Evolutionary conservation across 2,797 vertebrate genomes (phyloP).

Genomic region (Pelobates cultripes): DNA sequence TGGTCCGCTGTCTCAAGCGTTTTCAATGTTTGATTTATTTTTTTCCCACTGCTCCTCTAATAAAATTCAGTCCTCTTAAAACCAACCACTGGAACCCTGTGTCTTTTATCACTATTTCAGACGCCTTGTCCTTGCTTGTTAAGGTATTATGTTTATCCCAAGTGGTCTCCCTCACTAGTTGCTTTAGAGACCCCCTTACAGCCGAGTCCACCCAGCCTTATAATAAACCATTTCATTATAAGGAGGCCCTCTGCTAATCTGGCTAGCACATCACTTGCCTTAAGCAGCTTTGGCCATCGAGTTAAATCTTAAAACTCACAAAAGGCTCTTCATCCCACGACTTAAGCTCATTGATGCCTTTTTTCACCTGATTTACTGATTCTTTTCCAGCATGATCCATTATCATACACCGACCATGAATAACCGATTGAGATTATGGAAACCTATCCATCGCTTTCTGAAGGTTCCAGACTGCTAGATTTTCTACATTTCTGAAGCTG

Average conservation of each 20-base stretch:
- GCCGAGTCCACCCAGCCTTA: not conserved
- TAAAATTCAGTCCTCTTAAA: not conserved
- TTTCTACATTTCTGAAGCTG: not conserved
- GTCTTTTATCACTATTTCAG: not conserved
- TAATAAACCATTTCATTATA: conserved; percentile 22
- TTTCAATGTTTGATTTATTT: not conserved
- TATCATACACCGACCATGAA: conserved; percentile 20
- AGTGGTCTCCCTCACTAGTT: not conserved
- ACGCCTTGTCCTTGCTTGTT: not conserved
- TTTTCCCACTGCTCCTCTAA: not conserved
- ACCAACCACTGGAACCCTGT: not conserved
- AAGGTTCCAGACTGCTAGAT: not conserved
- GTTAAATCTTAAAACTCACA: conserved; percentile 48
- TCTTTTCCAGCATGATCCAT: conserved; percentile 58
- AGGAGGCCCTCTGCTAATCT: conserved; percentile 26
- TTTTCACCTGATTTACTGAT: conserved; percentile 60
- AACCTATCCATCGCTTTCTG: not conserved
- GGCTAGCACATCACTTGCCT: conserved; percentile 38
- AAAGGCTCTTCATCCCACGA: conserved; percentile 51
- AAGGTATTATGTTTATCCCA: not conserved
- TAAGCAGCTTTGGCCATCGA: conserved; percentile 43
- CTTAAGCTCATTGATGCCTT: conserved; percentile 59
- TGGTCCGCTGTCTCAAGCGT: not conserved
- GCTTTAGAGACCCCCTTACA: not conserved
- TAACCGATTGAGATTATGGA: conserved; percentile 8